phyloP scores from a whole-genome alignment of 2,888 invertebrate species.

The Syritta pipiens region DNA sequence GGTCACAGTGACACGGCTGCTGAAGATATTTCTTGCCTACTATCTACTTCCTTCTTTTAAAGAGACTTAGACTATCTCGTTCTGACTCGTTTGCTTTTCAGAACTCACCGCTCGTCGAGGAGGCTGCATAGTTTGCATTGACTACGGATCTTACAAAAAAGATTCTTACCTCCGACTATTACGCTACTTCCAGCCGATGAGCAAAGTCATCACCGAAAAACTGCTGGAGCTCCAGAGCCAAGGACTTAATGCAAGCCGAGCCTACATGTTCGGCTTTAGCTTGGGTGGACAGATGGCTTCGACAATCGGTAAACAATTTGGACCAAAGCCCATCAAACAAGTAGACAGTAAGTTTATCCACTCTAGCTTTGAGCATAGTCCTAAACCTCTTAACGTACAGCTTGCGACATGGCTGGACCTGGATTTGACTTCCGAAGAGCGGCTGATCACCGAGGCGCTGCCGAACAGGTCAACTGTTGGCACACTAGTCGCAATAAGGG shows the following conservation, averaged over 20 bases:
- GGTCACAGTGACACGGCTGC: no score
- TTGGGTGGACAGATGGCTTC: conserved; percentile 77
- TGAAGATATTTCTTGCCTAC: no score
- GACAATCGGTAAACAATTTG: conserved; percentile 74
- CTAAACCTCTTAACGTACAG: conserved; percentile 64
- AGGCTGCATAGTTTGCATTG: conserved; percentile 77
- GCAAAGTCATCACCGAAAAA: conserved; percentile 72
- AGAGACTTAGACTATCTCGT: no score
- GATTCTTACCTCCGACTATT: conserved; percentile 75
- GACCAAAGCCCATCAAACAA: conserved; percentile 72
- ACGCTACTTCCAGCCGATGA: conserved; percentile 73
- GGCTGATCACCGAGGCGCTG: conserved; percentile 74
- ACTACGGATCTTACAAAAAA: conserved; percentile 74
- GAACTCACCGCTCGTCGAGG: conserved; percentile 75
- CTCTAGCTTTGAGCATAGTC: background rate
- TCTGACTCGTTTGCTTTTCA: conserved; percentile 56
- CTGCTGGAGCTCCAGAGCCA: conserved; percentile 71
- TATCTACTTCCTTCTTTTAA: no score
- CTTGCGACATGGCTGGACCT: conserved; percentile 78
- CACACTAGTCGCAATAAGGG: conserved; percentile 78
- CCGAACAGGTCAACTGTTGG: conserved; percentile 77
- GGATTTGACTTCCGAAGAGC: conserved; percentile 75
- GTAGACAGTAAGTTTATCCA: conserved; percentile 76
- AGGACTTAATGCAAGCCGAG: conserved; percentile 73
- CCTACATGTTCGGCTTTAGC: conserved; percentile 78